Conservation (phyloP, 1,140 invertebrate genomes). For the Psilanteris sp. region DNA sequence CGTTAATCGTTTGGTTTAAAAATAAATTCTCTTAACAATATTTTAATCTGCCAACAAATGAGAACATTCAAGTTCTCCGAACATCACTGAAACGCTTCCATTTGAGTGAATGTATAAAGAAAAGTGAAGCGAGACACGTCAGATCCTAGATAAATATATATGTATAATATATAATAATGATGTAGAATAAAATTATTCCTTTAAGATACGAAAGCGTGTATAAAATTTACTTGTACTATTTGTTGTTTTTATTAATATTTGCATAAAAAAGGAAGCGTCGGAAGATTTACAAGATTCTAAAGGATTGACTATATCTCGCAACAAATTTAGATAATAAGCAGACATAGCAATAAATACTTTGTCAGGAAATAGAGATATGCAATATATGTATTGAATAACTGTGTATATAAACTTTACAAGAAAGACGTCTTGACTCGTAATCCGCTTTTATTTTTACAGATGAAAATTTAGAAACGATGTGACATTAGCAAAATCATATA, state of each 20-base stretch:
- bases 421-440: conserved; percentile 14
- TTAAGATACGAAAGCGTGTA: conserved; percentile 12
- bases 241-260: conserved; percentile 6
- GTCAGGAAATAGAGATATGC: conserved; percentile 33
- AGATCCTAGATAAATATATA: conserved; percentile 27
- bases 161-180: neutral
- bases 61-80: neutral
- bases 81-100: neutral
- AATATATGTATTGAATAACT: conserved; percentile 10
- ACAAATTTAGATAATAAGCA: conserved; percentile 13
- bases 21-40: neutral
- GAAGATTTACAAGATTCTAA: conserved; percentile 18
- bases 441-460: conserved; percentile 37
- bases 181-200: conserved; percentile 1
- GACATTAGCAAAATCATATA: conserved; percentile 25
- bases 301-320: conserved; percentile 10
- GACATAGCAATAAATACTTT: conserved; percentile 18
- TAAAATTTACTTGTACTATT: conserved; percentile 28
- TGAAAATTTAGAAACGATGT: conserved; percentile 15
- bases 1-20: neutral
- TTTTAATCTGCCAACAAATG: neutral
- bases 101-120: conserved; percentile 28
- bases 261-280: conserved; percentile 52
- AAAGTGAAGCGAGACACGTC: conserved; percentile 53
- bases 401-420: conserved; percentile 27